Conservation (phyloP, 2,888 invertebrate species). For the Ichneumon xanthorius region DNA sequence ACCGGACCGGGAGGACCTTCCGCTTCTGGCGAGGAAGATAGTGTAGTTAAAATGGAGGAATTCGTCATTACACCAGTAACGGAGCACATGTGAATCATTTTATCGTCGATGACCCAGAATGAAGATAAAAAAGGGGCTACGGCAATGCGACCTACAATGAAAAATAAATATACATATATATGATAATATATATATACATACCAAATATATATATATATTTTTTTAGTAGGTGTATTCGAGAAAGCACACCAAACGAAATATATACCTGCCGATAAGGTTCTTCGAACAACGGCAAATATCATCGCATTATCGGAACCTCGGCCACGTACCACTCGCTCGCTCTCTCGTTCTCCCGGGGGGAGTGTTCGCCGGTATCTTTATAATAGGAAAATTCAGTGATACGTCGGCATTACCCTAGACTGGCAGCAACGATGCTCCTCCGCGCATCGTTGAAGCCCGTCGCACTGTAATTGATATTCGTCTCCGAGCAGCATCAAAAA, state of each 20-base stretch:
- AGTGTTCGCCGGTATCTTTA: constrained; percentile 53
- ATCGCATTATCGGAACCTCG: constrained; percentile 49
- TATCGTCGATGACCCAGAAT: constrained; percentile 52
- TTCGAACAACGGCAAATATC: constrained; percentile 36
- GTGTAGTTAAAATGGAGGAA: background rate
- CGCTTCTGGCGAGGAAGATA: background rate
- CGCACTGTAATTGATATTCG: background rate
- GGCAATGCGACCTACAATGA: background rate
- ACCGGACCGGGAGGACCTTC: background rate
- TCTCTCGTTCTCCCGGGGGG: constrained; percentile 12
- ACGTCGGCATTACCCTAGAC: constrained; percentile 62
- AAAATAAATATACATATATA: background rate
- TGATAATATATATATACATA: background rate
- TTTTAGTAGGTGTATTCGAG: background rate
- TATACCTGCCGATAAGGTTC: constrained; percentile 48
- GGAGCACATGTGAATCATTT: constrained; percentile 6
- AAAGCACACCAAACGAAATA: background rate
- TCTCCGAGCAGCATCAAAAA: background rate
- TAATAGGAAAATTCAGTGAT: constrained; percentile 64
- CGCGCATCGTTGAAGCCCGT: constrained; percentile 51
- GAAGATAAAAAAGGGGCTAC: constrained; percentile 20
- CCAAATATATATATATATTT: background rate
- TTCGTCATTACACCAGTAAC: background rate
- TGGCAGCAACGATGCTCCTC: constrained; percentile 57
- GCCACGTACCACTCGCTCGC: constrained; percentile 4